Conservation (phyloP, 2,888 invertebrate genomes). For the Zaprionus lineosus region DNA sequence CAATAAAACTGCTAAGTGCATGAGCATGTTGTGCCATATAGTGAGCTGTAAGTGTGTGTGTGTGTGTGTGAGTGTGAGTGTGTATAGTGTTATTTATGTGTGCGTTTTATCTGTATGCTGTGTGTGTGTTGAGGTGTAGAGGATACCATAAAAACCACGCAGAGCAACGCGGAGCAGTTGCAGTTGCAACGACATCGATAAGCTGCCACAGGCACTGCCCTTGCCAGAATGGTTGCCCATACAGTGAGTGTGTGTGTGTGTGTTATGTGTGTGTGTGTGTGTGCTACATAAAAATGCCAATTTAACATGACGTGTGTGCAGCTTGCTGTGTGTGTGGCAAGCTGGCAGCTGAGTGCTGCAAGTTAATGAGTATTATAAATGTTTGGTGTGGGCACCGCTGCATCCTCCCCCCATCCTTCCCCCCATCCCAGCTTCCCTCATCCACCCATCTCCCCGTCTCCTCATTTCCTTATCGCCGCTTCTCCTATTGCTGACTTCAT, state of each 20-base stretch:
- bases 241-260: no score
- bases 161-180: conserved; percentile 14
- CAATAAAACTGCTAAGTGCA: conserved; percentile 71
- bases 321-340: not conserved
- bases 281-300: conserved; percentile 53
- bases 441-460: no score
- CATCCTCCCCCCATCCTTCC: no score
- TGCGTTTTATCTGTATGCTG: conserved; percentile 24
- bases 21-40: conserved; percentile 58
- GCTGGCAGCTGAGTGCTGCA: conserved; percentile 13
- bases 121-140: conserved; percentile 56
- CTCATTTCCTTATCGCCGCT: no score
- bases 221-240: conserved; percentile 13
- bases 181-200: conserved; percentile 40
- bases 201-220: conserved; percentile 32
- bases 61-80: not conserved
- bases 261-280: no score
- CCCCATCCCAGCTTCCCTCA: no score
- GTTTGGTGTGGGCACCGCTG: no score
- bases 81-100: conserved; percentile 21
- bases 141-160: conserved; percentile 38
- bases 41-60: not conserved
- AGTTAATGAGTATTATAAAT: conserved; percentile 62
- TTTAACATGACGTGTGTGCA: conserved; percentile 42
- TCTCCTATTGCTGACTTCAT: no score